A percentile compares a stretch with the other conserved stretches of the same genome.
Evolutionary conservation across 2,888 invertebrate species (phyloP).

Genomic region (Latheticus oryzae): DNA sequence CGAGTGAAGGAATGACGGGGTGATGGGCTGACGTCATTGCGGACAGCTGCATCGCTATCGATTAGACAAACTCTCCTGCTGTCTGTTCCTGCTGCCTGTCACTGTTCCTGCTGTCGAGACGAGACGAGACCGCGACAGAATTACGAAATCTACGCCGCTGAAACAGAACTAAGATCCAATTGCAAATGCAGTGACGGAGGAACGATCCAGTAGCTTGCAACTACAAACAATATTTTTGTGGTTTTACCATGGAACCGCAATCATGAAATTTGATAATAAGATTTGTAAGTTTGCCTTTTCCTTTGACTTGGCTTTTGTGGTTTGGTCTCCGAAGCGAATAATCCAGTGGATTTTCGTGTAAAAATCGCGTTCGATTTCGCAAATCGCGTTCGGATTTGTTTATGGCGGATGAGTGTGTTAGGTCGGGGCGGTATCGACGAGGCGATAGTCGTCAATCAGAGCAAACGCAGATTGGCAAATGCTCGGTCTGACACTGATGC

Average conservation of each 20-base stretch:
- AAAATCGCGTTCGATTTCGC: slow-evolving; percentile 20
- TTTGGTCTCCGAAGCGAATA: too few species aligned
- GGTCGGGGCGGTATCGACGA: slow-evolving; percentile 29
- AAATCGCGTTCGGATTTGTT: slow-evolving; percentile 17
- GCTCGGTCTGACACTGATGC: slow-evolving; percentile 63
- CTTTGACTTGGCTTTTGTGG: too few species aligned
- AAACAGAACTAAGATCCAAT: background rate
- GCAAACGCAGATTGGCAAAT: slow-evolving; percentile 64
- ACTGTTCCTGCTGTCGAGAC: slow-evolving; percentile 51
- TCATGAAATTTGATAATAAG: too few species aligned
- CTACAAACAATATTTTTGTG: too few species aligned
- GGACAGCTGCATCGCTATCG: slow-evolving; percentile 66
- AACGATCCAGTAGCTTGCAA: too few species aligned
- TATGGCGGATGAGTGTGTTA: slow-evolving; percentile 18
- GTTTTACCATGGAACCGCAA: too few species aligned
- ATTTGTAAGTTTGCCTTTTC: too few species aligned
- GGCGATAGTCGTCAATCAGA: slow-evolving; percentile 63
- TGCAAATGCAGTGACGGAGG: too few species aligned
- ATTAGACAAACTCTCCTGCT: slow-evolving; percentile 56
- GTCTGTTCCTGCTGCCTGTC: slow-evolving; percentile 54
- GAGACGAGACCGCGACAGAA: slow-evolving; percentile 41
- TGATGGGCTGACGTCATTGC: slow-evolving; percentile 64
- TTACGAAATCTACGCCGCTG: slow-evolving; percentile 25
- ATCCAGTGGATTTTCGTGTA: too few species aligned
- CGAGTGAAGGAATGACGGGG: slow-evolving; percentile 52